Evolutionary conservation across 2,113 vertebrate genomes (phyloP), one percentile per base, ranked within the genome.

Genomic region (Murina feae): DNA sequence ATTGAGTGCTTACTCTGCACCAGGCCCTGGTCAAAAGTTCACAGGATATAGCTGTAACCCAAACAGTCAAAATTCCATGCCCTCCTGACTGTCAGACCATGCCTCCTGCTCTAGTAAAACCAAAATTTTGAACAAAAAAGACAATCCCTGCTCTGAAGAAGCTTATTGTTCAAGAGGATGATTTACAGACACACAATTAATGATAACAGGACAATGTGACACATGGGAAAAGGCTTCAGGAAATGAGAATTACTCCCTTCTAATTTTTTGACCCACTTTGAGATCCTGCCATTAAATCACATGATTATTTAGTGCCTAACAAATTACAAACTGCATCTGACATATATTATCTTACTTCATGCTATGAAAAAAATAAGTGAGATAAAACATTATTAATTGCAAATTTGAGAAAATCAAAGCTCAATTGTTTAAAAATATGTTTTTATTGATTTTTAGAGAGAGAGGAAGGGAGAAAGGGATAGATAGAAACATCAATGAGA

Each of bases 221-320:
- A 80, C 49, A 11, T 2, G 32, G 66, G 32, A 39, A 39, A 81
- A 81, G 11, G 12, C 55, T 68, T 32, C 49, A 86, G 49, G 81
- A 47, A n/a, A 44, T 66, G 44, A 76, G 32, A 91, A 75, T 75
- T 44, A 68, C 6, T 72, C 2, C 32, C 18, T 83, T 42, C 18
- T 85, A 65, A 86, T 91, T 86, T 95, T 69, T 69, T 83, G 85
- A 78, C 58, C 32, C 37, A 65, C 12, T 89, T 90, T 55, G 14
- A 86, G 39, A 58, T 92, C n/a, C 75, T 86, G 35, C n/a, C 44
- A 21, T 89, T 60, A 39, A 94, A 44, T 55, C 53, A n/a, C 47
- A 30, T 72, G 53, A 75, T 82, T 80, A 86, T 8, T 60, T 17
- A 71, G n/a, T 86, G 39, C 39, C 79, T 83, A 89, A 42, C 44